phyloP scores from a whole-genome alignment of 1,140 invertebrate species.

The Asobara japonica region DNA sequence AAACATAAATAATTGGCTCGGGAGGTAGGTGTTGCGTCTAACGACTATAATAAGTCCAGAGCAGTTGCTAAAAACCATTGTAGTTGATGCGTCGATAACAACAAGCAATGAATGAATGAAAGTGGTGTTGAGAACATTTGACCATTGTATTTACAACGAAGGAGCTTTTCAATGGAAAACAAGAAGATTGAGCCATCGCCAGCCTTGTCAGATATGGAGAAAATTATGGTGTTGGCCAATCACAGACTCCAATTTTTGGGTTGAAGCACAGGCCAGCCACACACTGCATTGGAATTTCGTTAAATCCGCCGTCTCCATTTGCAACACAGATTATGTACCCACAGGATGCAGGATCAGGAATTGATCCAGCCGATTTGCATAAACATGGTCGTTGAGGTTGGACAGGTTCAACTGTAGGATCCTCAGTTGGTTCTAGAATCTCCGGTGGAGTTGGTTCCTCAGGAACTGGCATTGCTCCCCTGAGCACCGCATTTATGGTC shows the following conservation, averaged over 20 bases:
- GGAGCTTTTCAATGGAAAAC: no score
- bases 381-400: background rate
- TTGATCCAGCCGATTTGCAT: background rate
- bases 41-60: no score
- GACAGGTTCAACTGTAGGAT: background rate
- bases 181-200: no score
- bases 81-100: no score
- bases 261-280: slow-evolving; percentile 10
- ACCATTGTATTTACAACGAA: no score
- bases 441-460: background rate
- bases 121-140: no score
- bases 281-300: background rate
- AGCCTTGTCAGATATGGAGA: no score
- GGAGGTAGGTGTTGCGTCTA: no score
- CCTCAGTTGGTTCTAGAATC: background rate
- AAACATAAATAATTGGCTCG: no score
- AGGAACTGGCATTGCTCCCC: background rate
- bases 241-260: background rate
- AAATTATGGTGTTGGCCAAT: no score
- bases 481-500: slow-evolving; percentile 66
- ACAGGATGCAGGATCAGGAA: slow-evolving; percentile 6
- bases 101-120: no score
- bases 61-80: no score
- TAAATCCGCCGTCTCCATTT: background rate
- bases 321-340: slow-evolving; percentile 11